Base-by-base conservation (phyloP, 2,888 invertebrate genomes). In the Noctua pronuba region DNA sequence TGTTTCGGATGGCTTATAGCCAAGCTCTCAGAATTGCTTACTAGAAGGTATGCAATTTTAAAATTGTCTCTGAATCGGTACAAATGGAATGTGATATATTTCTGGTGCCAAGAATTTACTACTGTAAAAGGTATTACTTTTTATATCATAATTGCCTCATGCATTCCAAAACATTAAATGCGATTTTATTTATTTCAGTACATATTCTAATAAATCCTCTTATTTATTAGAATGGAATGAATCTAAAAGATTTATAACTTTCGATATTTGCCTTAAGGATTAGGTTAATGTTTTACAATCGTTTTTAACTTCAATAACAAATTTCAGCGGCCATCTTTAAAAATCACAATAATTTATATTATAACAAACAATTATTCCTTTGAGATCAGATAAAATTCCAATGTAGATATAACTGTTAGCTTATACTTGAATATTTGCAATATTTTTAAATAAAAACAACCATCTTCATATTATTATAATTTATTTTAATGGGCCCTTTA, bases 21-120 rank as follows among this genome's bases (percentile, higher is more conserved):
- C 85, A 86, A 86, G 62, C 73, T 72, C 74, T 24, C 41, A 74
- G 69, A 84, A 81, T 83, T 75, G 66, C 77, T 82, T 10, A 60
- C 11, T 80, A 4, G 2, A 21, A 78, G 18, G 38, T 41, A 55
- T 79, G 77, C 71, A 83, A 82, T 85, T 85, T 75, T 41, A 44
- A 65, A 82, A 83, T 82, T 68, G 79, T 68, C 60, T 83, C 55
- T 73, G 35, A 65, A 78, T 78, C 71, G 55, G 79, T 10, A 76
- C 41, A 70, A 77, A 73, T 75, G 52, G 68, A 71, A 70, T 69
- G 10, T 55, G 11, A 60, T 49, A 41, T 79, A 38, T 66, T 46
- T 78, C 21, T 69, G 38, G 31, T 78, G 85, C 80, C 80, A 75
- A 77, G 79, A 71, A 77, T 65, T n/a, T 28, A 35, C 4, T 18